Conservation (phyloP, 2,113 vertebrate species). For the Vanacampus margaritifer region DNA sequence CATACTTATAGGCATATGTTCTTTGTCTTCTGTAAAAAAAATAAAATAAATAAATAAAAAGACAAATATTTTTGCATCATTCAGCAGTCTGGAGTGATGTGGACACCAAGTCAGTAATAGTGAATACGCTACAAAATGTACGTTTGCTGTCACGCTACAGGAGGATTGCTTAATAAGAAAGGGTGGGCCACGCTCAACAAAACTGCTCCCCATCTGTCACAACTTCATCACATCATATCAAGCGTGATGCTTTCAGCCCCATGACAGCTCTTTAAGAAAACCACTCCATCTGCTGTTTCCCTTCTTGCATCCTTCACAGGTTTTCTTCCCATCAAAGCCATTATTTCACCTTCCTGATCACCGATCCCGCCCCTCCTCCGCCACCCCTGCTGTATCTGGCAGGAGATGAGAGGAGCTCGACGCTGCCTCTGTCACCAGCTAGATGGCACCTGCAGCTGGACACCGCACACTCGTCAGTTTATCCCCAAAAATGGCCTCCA, state of each 20-base stretch:
- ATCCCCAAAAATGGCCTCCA: slow-evolving; percentile 30
- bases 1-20: too few species aligned
- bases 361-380: slow-evolving; percentile 1
- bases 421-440: slow-evolving; percentile 26
- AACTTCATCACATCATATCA: slow-evolving; percentile 50
- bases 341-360: slow-evolving; percentile 4
- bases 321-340: not conserved
- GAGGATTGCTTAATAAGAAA: slow-evolving; percentile 43
- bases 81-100: too few species aligned
- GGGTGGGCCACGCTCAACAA: slow-evolving; percentile 36
- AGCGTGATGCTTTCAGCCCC: slow-evolving; percentile 39
- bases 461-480: slow-evolving; percentile 9
- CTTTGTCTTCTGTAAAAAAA: too few species aligned
- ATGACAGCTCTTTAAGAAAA: slow-evolving; percentile 58
- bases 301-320: slow-evolving; percentile 32
- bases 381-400: slow-evolving; percentile 29
- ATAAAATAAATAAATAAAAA: too few species aligned
- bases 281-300: slow-evolving; percentile 55
- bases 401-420: slow-evolving; percentile 35
- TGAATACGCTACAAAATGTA: too few species aligned
- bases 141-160: slow-evolving; percentile 6
- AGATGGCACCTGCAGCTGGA: slow-evolving; percentile 33
- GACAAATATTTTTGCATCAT: too few species aligned
- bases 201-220: slow-evolving; percentile 62
- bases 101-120: too few species aligned